Base-by-base conservation (phyloP, 2,113 vertebrate genomes). In the Xiphophorus maculatus region DNA sequence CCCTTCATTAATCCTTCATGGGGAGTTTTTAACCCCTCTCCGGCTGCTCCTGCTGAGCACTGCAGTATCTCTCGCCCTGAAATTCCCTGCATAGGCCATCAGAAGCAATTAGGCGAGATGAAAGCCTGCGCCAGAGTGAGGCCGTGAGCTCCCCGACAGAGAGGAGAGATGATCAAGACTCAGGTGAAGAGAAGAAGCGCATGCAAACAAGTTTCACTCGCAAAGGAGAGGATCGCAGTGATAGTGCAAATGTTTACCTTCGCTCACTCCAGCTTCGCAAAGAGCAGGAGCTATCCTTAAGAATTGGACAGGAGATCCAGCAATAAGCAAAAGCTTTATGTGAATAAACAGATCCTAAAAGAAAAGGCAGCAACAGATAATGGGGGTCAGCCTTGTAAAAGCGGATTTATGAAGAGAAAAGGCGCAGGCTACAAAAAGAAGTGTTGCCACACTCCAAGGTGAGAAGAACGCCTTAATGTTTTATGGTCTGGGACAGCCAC, bases 71-170 rank as follows among this genome's bases (percentile, higher is more conserved):
- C 68, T 29, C 48, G 75, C 61, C 66, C 60, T 35, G 25, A 68
- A 81, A 80, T 82, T 82, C 89, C 85, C 91, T 22, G 9, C 75
- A 73, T 79, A 87, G 87, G 78, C 76, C 85, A 83, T 91, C 91
- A 90, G 83, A 93, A 88, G 76, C 89, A 88, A 90, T 94, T 93
- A 93, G 77, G 60, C 73, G 13, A 65, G 93, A 93, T 92, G 87
- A 94, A 91, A 90, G 71, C 84, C 76, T 84, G 63, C 62, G 72
- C 82, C 66, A 35, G 72, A 87, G 77, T 77, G 5, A 80, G 30
- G 72, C 81, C 22, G 81, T 51, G 72, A 30, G 54, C 82, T 89
- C 74, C 63, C 88, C 86, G 84, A 77, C 82, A 61, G 69, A 73
- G 63, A 83, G 63, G n/a, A 65, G 71, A 76, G 67, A 88, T 84